Evolutionary conservation across 2,113 vertebrate genomes (phyloP).

Genomic region (Proteles cristata): DNA sequence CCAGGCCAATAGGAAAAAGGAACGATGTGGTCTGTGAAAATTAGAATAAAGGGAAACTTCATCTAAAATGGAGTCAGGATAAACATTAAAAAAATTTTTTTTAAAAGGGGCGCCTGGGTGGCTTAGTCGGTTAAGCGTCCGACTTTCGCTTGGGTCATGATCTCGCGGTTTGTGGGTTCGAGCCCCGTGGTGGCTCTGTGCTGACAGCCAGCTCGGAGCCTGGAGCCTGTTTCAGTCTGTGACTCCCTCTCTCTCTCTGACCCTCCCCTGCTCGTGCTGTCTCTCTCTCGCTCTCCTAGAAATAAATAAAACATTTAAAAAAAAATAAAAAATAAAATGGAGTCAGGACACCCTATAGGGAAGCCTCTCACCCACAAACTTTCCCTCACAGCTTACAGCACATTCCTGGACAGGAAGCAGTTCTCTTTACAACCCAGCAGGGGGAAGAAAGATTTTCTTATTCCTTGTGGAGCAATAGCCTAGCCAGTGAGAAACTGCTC

Average conservation of each 20-base stretch:
- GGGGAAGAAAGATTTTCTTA: not conserved
- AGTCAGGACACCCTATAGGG: not conserved
- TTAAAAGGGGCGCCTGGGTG: too few relatives aligned
- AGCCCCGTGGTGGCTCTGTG: too few relatives aligned
- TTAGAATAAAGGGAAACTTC: not conserved
- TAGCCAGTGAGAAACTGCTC: not conserved
- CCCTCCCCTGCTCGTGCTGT: too few relatives aligned
- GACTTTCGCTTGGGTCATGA: too few relatives aligned
- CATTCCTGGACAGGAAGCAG: not conserved
- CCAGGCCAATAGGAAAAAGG: not conserved
- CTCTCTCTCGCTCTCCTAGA: too few relatives aligned
- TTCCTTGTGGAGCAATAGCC: not conserved
- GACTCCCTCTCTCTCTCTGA: too few relatives aligned
- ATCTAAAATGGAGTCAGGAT: not conserved
- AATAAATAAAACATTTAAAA: too few relatives aligned
- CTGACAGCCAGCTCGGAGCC: too few relatives aligned
- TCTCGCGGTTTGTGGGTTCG: too few relatives aligned
- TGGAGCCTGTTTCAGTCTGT: too few relatives aligned
- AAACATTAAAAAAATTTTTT: too few relatives aligned
- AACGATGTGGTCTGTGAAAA: not conserved
- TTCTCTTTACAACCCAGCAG: not conserved
- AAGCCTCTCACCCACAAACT: not conserved
- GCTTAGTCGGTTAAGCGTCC: too few relatives aligned
- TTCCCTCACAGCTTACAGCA: not conserved
- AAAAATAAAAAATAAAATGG: not conserved